phyloP scores from a whole-genome alignment of 2,888 invertebrate species.

The Pristionchus exspectatus region DNA sequence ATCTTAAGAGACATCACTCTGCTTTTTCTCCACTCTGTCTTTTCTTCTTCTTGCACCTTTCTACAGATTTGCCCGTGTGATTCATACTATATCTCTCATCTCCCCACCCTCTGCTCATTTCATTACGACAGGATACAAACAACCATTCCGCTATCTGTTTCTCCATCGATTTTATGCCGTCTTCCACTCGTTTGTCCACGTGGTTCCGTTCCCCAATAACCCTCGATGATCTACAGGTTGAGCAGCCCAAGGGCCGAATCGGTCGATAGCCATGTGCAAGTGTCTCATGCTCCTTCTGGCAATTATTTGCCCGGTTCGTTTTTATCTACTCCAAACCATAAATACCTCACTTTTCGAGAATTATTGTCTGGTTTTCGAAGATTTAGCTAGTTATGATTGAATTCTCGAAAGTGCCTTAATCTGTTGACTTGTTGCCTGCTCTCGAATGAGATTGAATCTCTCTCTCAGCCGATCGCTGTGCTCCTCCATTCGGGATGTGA shows the following conservation, averaged over 20 bases:
- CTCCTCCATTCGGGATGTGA: slow-evolving; percentile 57
- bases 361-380: not conserved
- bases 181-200: not conserved
- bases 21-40: not conserved
- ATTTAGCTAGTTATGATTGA: not conserved
- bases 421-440: not conserved
- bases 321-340: not conserved
- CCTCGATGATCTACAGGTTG: not conserved
- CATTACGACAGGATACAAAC: slow-evolving; percentile 1
- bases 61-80: not conserved
- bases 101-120: not conserved
- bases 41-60: not conserved
- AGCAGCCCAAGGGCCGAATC: slow-evolving; percentile 14
- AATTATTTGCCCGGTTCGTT: slow-evolving; percentile 55
- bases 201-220: not conserved
- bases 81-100: not conserved
- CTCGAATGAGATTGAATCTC: not conserved
- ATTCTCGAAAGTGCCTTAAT: not conserved
- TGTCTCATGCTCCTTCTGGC: slow-evolving; percentile 56
- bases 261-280: slow-evolving; percentile 53
- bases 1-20: not conserved
- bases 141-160: slow-evolving; percentile 1
- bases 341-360: not conserved
- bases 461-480: slow-evolving; percentile 56
- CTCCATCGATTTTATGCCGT: not conserved